phyloP scores from a whole-genome alignment of 2,113 vertebrate genomes.

The Brevimyrus niger region DNA sequence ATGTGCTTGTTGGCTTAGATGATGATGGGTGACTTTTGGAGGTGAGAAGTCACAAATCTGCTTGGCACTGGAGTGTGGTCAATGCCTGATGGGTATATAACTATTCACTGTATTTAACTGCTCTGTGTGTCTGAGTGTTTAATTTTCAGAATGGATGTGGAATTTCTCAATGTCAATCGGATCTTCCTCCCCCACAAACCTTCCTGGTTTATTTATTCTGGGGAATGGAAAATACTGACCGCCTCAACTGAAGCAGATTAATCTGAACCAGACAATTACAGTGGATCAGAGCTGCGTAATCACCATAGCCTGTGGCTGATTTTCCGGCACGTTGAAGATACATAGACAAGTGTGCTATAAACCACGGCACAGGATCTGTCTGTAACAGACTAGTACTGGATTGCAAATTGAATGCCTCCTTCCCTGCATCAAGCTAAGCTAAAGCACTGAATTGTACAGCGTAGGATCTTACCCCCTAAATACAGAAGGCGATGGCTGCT shows the following conservation, averaged over 20 bases:
- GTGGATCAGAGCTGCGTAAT: constrained; percentile 12
- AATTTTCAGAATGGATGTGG: background rate
- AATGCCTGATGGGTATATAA: background rate
- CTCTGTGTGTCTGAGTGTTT: background rate
- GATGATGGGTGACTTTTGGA: background rate
- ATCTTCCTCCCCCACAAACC: background rate
- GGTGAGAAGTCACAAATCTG: background rate
- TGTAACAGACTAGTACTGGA: background rate
- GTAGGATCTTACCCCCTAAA: background rate
- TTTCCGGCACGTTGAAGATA: background rate
- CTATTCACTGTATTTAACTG: background rate
- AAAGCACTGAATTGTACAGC: background rate
- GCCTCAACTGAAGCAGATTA: background rate
- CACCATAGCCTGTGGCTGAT: background rate
- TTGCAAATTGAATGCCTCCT: background rate
- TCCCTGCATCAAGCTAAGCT: background rate
- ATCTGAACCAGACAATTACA: background rate
- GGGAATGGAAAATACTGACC: background rate
- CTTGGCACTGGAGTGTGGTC: background rate
- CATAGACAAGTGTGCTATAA: background rate
- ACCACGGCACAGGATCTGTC: background rate
- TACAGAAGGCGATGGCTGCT: background rate
- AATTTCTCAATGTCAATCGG: background rate
- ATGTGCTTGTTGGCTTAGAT: background rate
- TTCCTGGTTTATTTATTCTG: background rate